Evolutionary conservation across 2,888 invertebrate species (phyloP), one percentile per base, ranked within the genome.

Genomic region (Tuta absoluta): DNA sequence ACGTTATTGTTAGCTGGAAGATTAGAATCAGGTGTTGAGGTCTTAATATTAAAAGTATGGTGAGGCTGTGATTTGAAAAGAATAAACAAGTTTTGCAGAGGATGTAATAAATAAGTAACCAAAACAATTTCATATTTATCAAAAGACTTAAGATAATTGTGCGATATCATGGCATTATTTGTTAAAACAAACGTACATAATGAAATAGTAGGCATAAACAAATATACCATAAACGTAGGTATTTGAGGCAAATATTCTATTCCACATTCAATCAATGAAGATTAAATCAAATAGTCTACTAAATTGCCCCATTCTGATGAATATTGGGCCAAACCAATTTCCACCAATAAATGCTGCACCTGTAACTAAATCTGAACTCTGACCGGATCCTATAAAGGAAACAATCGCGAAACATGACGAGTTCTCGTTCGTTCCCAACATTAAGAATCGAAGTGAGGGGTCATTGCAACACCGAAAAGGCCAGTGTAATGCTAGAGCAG

Each of bases 401-500:
- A 56, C 56, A 56, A 56, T 56, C 33, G 33, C 28, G 17, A 33
- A 56, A 33, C 56, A 56, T 56, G 56, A 33, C 56, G 56, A 59
- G 24, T 12, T 41, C 41, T 41, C 41, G 19, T 76, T 41, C 59
- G 8, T 76, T 73, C 69, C 68, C 68, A 74, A 73, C 72, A 66
- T 65, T 67, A 62, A 63, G 72, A 72, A 28, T 72, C 70, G 64
- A 68, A 79, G 80, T 77, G 78, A 82, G 74, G 76, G 83, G 84
- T 79, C 77, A 80, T 83, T 83, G 75, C 73, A 80, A 84, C 73
- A 68, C 67, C 67, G 62, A 61, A 85, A 84, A 85, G 85, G 84
- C 83, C 81, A 82, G 58, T 48, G 63, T 63, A 65, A 63, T 65
- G 63, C 51, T 63, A 56, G 65, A 56, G 62, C 59, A 63, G 37